Evolutionary conservation across 1,140 invertebrate genomes (phyloP).

Genomic region (Philaenus spumarius): DNA sequence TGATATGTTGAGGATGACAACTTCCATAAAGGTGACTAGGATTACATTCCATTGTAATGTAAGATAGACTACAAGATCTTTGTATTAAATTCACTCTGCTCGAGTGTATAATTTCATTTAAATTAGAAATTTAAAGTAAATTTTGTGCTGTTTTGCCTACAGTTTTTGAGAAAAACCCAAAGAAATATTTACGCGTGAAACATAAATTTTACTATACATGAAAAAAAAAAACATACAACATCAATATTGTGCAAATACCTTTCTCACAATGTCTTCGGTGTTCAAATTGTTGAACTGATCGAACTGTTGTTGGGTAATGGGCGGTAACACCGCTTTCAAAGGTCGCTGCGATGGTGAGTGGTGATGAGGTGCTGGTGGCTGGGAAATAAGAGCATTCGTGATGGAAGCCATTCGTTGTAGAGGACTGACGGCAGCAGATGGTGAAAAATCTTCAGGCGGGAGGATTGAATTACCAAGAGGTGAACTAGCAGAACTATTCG

Average conservation of each 20-base stretch:
- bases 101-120: no score
- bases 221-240: no score
- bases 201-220: no score
- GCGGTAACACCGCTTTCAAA: constrained; percentile 90
- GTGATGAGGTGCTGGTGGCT: constrained; percentile 76
- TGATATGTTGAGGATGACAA: no score
- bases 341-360: constrained; percentile 76
- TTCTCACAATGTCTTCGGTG: constrained; percentile 96
- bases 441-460: constrained; percentile 73
- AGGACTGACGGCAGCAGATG: constrained; percentile 76
- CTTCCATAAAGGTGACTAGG: no score
- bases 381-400: constrained; percentile 91
- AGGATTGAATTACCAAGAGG: constrained; percentile 74
- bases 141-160: not conserved
- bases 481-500: constrained; percentile 50
- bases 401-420: constrained; percentile 96
- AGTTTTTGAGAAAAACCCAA: not conserved
- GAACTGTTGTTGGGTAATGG: constrained; percentile 98
- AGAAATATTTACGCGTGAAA: no score
- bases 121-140: no score
- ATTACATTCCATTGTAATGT: no score
- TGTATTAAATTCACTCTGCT: no score
- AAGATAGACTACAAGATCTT: no score
- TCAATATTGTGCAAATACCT: constrained; percentile 49
- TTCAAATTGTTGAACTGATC: constrained; percentile 97